Percentiles rank a stretch among this genome's conserved stretches.
These are phyloP conservation scores for Etia nguti DNA, from an alignment of 2,113 vertebrate genomes.

Conservation along the genomic window DNA sequence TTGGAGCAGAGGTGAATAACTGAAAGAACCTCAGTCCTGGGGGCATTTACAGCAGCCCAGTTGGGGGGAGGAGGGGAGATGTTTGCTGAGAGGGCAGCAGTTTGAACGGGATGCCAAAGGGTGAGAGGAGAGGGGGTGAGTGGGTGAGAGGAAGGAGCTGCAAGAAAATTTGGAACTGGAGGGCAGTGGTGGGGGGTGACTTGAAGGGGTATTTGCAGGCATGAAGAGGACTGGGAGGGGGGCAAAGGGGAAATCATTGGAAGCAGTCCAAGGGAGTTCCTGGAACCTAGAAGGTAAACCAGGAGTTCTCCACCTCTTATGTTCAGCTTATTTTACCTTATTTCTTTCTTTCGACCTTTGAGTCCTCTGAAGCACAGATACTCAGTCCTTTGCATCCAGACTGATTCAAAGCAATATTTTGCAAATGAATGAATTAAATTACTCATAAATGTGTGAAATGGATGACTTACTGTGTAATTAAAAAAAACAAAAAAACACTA, in stretches of 20 bases:
- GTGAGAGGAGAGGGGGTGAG: conserved; percentile 23
- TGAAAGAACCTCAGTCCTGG: conserved; percentile 58
- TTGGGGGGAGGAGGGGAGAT: neutral
- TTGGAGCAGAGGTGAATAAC: conserved; percentile 50
- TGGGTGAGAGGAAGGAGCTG: conserved; percentile 53
- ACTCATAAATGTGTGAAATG: neutral
- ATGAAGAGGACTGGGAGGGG: conserved; percentile 6
- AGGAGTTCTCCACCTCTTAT: conserved; percentile 22
- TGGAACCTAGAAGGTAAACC: conserved; percentile 63
- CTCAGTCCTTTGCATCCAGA: neutral
- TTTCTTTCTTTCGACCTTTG: neutral
- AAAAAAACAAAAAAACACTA: neutral
- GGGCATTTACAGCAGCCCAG: conserved; percentile 48
- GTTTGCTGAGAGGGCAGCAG: conserved; percentile 58
- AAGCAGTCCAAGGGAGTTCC: conserved; percentile 69
- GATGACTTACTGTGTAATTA: neutral
- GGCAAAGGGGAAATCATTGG: conserved; percentile 45
- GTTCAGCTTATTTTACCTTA: neutral
- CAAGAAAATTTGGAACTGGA: conserved; percentile 38
- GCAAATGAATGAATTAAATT: neutral
- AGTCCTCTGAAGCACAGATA: neutral
- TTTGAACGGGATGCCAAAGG: conserved; percentile 40
- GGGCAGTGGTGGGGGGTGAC: neutral
- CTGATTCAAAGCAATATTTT: neutral
- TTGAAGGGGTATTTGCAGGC: conserved; percentile 46